These are phyloP conservation scores for Drosophila kurseongensis DNA, from an alignment of 1,140 invertebrate genomes.

Conservation along the genomic window DNA sequence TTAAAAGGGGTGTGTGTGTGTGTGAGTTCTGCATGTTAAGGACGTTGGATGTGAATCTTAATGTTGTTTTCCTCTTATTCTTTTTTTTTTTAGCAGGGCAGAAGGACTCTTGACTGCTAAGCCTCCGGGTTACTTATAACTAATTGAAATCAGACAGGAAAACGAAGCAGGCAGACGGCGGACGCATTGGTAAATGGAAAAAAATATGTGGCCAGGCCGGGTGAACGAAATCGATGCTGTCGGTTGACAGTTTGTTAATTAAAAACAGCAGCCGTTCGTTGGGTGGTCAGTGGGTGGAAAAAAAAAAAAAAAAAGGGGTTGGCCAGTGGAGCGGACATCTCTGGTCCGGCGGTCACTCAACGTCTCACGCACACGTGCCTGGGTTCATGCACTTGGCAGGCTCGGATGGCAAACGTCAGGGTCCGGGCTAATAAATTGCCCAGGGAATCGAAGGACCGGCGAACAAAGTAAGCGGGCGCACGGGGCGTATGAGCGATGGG, in stretches of 20 bases:
- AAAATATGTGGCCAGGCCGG: slow-evolving; percentile 19
- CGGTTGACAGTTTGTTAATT: slow-evolving; percentile 82
- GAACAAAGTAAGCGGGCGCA: slow-evolving; percentile 2
- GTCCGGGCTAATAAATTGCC: slow-evolving; percentile 72
- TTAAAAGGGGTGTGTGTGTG: background rate
- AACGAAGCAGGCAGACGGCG: background rate
- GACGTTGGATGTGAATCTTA: slow-evolving; percentile 1
- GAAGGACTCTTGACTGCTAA: slow-evolving; percentile 55
- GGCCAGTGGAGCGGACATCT: slow-evolving; percentile 9
- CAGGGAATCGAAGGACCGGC: slow-evolving; percentile 40
- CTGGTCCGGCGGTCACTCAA: slow-evolving; percentile 62
- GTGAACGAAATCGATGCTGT: slow-evolving; percentile 49
- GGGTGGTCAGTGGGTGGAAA: background rate
- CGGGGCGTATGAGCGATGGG: background rate
- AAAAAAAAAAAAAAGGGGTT: background rate
- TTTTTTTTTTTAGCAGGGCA: background rate
- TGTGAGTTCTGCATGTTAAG: too few species aligned
- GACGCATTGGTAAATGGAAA: slow-evolving; percentile 35
- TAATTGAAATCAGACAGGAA: slow-evolving; percentile 65
- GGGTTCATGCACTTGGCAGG: slow-evolving; percentile 59
- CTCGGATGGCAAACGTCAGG: slow-evolving; percentile 65
- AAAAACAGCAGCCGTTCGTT: slow-evolving; percentile 65
- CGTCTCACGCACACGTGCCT: slow-evolving; percentile 52
- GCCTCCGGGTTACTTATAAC: slow-evolving; percentile 71
- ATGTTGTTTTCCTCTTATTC: background rate